phyloP scores from a whole-genome alignment of 2,888 invertebrate species.

The Oscheius sp. region DNA sequence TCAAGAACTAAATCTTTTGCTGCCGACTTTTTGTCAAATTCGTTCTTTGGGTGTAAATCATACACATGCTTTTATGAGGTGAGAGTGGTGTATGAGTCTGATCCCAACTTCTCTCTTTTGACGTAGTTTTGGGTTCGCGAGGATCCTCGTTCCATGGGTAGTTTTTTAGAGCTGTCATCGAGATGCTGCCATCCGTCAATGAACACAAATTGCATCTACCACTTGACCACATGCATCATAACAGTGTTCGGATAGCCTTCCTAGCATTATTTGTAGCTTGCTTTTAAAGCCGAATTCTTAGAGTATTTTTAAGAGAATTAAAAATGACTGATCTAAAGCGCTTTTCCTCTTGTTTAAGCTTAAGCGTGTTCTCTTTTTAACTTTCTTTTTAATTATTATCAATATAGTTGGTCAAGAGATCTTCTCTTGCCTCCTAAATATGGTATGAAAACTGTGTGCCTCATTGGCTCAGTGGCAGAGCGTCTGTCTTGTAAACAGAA shows the following conservation, averaged over 20 bases:
- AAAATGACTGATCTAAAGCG: too few species aligned
- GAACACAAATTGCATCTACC: constrained; percentile 25
- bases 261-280: too few species aligned
- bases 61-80: constrained; percentile 26
- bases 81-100: constrained; percentile 7
- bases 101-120: not conserved
- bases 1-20: constrained; percentile 22
- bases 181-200: constrained; percentile 24
- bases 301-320: too few species aligned
- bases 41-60: constrained; percentile 15
- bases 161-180: constrained; percentile 25
- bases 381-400: too few species aligned
- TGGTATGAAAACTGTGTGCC: too few species aligned
- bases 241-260: constrained; percentile 4
- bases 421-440: too few species aligned
- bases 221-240: constrained; percentile 26
- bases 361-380: too few species aligned
- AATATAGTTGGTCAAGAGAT: too few species aligned
- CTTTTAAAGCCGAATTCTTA: too few species aligned
- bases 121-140: not conserved
- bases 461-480: constrained; percentile 67
- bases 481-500: constrained; percentile 68
- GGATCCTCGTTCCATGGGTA: not conserved
- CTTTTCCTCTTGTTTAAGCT: too few species aligned
- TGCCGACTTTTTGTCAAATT: not conserved